Percentiles rank a stretch among this genome's conserved stretches.
Evolutionary conservation across 2,797 vertebrate species (phyloP).

Genomic region (Acestrorhynchus altus): DNA sequence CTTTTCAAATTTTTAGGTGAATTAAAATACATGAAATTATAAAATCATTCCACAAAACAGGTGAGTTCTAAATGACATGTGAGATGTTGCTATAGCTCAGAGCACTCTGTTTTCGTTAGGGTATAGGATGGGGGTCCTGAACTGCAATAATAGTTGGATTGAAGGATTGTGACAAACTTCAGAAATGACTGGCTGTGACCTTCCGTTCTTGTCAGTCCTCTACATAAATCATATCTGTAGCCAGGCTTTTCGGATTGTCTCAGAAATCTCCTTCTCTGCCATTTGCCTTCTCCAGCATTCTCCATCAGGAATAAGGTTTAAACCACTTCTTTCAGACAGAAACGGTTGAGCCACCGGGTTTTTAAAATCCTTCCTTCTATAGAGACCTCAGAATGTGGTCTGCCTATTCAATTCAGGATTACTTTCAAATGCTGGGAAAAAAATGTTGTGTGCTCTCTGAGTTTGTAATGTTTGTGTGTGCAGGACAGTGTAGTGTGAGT

Average conservation of each 20-base stretch:
- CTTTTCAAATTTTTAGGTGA: too few species aligned
- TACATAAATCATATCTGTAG: constrained; percentile 3
- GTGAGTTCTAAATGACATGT: too few species aligned
- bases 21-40: too few species aligned
- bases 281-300: not conserved
- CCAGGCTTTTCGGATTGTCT: not conserved
- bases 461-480: too few species aligned
- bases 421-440: not conserved
- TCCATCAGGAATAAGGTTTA: not conserved
- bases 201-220: not conserved
- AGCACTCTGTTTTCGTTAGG: not conserved
- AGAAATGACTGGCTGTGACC: not conserved
- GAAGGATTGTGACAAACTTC: not conserved
- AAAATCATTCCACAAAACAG: too few species aligned
- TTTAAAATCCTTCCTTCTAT: not conserved
- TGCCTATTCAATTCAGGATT: not conserved
- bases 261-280: not conserved
- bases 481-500: too few species aligned
- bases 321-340: not conserved
- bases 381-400: not conserved
- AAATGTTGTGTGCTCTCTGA: not conserved
- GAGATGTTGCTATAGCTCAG: too few species aligned
- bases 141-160: not conserved
- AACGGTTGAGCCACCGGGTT: too few species aligned
- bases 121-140: not conserved